Evolutionary conservation across 1,140 invertebrate genomes (phyloP).

Genomic region (Sycophila sp.): DNA sequence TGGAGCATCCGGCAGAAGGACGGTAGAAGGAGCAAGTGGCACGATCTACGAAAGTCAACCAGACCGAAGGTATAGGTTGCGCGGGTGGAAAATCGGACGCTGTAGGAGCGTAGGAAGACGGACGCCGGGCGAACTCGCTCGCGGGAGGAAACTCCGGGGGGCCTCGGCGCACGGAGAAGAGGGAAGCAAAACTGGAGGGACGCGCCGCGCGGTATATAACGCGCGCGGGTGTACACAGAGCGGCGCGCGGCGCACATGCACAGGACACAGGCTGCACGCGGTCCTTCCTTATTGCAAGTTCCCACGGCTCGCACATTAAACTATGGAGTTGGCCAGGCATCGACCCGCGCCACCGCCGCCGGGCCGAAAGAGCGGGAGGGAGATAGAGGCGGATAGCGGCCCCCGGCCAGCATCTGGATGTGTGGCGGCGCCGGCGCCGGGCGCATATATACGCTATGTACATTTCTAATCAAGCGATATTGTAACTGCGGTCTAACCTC

Average conservation of each 20-base stretch:
- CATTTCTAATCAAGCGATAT: constrained; percentile 70
- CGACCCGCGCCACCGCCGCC: constrained; percentile 51
- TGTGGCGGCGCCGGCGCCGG: constrained; percentile 36
- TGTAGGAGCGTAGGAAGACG: background rate
- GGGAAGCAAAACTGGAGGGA: constrained; percentile 13
- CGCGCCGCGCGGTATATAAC: constrained; percentile 14
- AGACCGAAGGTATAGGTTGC: background rate
- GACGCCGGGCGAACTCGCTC: background rate
- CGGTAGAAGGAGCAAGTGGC: background rate
- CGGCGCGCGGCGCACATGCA: background rate
- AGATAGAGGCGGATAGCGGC: constrained; percentile 42
- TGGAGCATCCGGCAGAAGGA: too few species aligned
- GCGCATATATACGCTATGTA: constrained; percentile 65
- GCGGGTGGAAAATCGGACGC: background rate
- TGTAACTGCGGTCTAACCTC: constrained; percentile 68
- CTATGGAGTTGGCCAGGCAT: constrained; percentile 65
- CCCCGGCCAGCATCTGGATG: constrained; percentile 64
- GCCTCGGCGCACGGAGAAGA: background rate
- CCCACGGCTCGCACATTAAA: constrained; percentile 64
- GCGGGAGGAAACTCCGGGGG: background rate
- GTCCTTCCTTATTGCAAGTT: constrained; percentile 65
- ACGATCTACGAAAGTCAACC: background rate
- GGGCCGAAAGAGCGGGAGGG: constrained; percentile 22
- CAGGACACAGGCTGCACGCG: constrained; percentile 4
- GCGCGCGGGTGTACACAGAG: background rate